A percentile compares a stretch with the other conserved stretches of the same genome.
Evolutionary conservation across 2,797 vertebrate species (phyloP).

Genomic region (Pteronotus mesoamericanus): DNA sequence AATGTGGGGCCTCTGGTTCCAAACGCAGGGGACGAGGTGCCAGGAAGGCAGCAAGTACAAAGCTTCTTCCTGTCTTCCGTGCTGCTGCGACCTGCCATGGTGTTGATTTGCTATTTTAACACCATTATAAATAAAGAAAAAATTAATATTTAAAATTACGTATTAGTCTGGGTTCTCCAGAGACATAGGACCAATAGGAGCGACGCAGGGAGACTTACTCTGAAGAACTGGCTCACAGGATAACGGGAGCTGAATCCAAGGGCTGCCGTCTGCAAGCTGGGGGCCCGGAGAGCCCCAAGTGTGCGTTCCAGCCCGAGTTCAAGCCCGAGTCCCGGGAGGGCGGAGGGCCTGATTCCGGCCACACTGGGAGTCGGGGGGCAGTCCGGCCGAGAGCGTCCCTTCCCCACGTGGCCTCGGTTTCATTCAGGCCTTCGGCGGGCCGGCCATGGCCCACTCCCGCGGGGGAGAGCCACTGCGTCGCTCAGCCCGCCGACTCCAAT

Average conservation of each 20-base stretch:
- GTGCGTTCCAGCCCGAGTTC: background rate
- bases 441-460: background rate
- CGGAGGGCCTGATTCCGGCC: fast-evolving
- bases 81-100: background rate
- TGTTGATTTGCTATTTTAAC: background rate
- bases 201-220: background rate
- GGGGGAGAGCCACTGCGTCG: background rate
- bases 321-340: background rate
- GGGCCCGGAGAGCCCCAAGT: background rate
- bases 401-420: background rate
- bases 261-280: background rate
- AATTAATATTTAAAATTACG: background rate
- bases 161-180: background rate
- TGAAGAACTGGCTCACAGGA: background rate
- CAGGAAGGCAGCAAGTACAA: background rate
- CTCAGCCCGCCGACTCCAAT: fast-evolving
- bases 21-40: background rate
- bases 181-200: background rate
- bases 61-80: background rate
- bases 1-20: background rate
- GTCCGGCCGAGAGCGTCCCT: background rate
- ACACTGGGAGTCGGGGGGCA: background rate
- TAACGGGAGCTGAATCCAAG: background rate
- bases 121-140: background rate
- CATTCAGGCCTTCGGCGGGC: background rate